Conservation (phyloP, 2,888 invertebrate genomes). For the Byasa hedistus region DNA sequence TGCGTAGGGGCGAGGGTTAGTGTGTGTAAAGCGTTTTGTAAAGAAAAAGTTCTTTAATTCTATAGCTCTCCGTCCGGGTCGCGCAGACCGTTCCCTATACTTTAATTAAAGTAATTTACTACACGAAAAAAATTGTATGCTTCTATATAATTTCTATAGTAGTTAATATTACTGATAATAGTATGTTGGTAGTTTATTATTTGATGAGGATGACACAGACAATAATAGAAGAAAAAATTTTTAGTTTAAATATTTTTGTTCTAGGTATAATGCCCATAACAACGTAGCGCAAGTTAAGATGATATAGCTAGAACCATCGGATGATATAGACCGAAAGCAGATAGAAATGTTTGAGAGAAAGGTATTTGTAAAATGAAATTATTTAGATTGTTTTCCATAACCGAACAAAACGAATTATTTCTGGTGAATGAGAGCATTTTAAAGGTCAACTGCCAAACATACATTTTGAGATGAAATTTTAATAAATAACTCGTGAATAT, state of each 20-base stretch:
- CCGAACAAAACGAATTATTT: background rate
- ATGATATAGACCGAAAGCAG: too few species aligned
- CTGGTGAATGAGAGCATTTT: background rate
- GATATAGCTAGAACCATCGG: too few species aligned
- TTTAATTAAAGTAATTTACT: background rate
- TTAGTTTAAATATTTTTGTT: too few species aligned
- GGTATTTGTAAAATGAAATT: too few species aligned
- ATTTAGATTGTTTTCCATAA: too few species aligned
- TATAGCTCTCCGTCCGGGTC: background rate
- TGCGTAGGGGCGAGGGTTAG: background rate
- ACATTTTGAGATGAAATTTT: background rate
- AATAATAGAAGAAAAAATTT: too few species aligned
- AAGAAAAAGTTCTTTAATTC: background rate
- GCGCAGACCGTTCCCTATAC: background rate
- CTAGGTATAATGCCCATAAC: too few species aligned
- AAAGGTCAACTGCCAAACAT: background rate
- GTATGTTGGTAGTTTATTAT: too few species aligned
- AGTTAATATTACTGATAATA: too few species aligned
- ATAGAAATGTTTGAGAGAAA: too few species aligned
- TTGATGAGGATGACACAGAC: too few species aligned
- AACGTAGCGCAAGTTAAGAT: too few species aligned
- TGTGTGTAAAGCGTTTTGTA: background rate
- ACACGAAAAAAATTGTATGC: background rate
- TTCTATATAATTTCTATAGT: background rate
- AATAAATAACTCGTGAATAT: constrained; percentile 15